Conservation (phyloP, 2,888 invertebrate species). For the Troides helena region DNA sequence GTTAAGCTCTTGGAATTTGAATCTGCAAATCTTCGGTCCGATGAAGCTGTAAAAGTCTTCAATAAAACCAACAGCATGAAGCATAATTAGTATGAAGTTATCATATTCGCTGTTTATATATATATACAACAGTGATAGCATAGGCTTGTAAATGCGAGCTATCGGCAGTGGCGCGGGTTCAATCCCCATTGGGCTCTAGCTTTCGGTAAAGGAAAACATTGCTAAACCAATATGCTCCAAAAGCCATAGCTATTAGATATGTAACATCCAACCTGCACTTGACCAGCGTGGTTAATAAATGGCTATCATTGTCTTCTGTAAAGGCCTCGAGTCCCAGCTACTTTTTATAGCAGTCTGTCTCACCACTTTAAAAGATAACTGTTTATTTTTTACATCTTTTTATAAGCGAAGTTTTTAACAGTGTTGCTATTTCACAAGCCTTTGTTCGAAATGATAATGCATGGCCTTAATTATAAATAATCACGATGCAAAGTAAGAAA, state of each 20-base stretch:
- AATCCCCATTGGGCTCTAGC: too few species aligned
- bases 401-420: constrained; percentile 6
- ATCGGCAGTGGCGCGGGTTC: too few species aligned
- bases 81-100: background rate
- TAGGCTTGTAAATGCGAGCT: too few species aligned
- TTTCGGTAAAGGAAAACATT: too few species aligned
- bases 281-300: too few species aligned
- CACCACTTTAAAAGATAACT: background rate
- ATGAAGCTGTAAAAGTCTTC: too few species aligned
- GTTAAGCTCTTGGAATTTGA: background rate
- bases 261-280: too few species aligned
- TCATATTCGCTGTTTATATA: background rate
- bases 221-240: too few species aligned
- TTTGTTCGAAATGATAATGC: constrained; percentile 10
- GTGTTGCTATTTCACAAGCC: constrained; percentile 12
- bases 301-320: background rate
- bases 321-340: too few species aligned
- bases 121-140: background rate
- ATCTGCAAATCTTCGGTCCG: too few species aligned
- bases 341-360: background rate
- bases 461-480: constrained; percentile 25
- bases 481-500: constrained; percentile 15
- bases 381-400: background rate
- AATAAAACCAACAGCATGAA: too few species aligned
- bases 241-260: too few species aligned